Conservation (phyloP, 2,888 invertebrate species). For the Drosophila neonasuta region DNA sequence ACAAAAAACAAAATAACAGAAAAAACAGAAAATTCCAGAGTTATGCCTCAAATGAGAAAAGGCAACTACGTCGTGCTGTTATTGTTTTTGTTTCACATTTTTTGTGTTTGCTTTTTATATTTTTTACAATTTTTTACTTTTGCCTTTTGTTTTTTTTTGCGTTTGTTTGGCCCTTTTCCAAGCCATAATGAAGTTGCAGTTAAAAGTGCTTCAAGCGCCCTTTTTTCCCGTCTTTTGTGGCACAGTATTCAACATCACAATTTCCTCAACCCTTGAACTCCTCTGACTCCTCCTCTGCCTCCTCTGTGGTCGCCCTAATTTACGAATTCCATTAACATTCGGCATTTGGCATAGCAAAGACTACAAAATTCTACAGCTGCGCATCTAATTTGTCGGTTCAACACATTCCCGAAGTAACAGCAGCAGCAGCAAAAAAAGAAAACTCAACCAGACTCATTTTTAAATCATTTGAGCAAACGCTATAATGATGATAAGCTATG, state of each 20-base stretch:
- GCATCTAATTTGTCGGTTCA: conserved; percentile 21
- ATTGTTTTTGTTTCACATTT: conserved; percentile 28
- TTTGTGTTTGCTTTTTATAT: background rate
- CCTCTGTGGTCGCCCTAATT: conserved; percentile 36
- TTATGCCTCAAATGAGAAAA: conserved; percentile 10
- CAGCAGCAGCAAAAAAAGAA: background rate
- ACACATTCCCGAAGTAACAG: background rate
- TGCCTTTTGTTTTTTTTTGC: background rate
- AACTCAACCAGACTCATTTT: background rate
- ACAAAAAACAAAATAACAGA: too few species aligned
- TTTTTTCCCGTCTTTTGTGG: background rate
- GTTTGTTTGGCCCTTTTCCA: conserved; percentile 14
- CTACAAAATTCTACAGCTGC: background rate
- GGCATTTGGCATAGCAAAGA: conserved; percentile 9
- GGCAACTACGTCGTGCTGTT: conserved; percentile 22
- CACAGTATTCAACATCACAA: background rate
- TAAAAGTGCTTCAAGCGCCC: conserved; percentile 14
- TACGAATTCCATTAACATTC: conserved; percentile 39
- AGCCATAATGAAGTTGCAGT: conserved; percentile 24
- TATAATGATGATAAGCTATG: background rate
- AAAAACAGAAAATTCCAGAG: background rate
- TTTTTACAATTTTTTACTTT: background rate
- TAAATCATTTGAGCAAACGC: background rate
- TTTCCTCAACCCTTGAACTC: conserved; percentile 3
- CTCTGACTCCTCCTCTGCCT: background rate